Evolutionary conservation across 2,113 vertebrate genomes (phyloP).

Genomic region (Hypanus sabinus): DNA sequence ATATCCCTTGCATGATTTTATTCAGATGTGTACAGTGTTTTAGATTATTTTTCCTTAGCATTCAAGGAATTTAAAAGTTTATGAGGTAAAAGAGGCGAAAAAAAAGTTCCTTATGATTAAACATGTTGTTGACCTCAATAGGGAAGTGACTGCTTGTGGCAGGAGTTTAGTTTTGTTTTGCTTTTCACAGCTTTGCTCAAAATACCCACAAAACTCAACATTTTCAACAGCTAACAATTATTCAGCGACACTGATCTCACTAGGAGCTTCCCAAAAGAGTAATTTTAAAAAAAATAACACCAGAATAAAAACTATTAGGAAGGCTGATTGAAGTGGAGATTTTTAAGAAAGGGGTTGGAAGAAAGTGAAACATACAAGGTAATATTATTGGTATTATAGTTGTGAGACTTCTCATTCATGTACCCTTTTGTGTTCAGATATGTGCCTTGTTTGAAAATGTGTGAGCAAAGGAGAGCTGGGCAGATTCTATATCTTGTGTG

Average conservation of each 20-base stretch:
- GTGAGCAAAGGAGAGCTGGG: background rate
- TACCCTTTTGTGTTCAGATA: background rate
- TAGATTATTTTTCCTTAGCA: background rate
- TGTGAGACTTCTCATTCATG: background rate
- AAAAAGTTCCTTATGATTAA: background rate
- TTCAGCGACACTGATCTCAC: background rate
- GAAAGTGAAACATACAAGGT: background rate
- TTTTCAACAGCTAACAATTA: background rate
- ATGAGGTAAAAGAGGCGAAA: too few species aligned
- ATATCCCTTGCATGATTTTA: background rate
- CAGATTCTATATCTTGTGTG: background rate
- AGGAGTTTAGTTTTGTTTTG: background rate
- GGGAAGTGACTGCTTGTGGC: constrained; percentile 2
- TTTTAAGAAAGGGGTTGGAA: background rate
- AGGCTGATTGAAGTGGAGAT: background rate
- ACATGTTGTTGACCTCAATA: background rate
- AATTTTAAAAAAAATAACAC: background rate
- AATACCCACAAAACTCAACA: background rate
- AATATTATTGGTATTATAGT: background rate
- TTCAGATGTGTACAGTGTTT: background rate
- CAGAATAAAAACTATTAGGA: background rate
- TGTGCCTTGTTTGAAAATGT: too few species aligned
- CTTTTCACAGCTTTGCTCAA: background rate
- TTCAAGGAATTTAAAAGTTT: background rate
- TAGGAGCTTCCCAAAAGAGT: background rate